A percentile compares a stretch with the other conserved stretches of the same genome.
phyloP scores from a whole-genome alignment of 2,888 invertebrate genomes.

The Nephrocerus scutellatus region DNA sequence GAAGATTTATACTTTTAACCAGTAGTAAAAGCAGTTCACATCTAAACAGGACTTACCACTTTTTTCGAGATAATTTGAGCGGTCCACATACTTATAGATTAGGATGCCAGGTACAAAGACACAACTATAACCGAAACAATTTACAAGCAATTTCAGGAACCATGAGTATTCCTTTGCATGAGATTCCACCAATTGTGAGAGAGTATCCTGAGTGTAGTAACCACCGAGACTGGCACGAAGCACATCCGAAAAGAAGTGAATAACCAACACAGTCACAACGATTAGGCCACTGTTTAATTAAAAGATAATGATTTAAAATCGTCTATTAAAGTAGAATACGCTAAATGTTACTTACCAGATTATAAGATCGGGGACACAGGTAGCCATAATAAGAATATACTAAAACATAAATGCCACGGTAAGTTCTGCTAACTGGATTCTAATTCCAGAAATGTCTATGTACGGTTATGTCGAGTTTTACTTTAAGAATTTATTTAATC shows the following conservation, averaged over 20 bases:
- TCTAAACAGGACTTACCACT: slow-evolving; percentile 51
- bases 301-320: not conserved
- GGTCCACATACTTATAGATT: slow-evolving; percentile 72
- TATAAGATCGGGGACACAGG: slow-evolving; percentile 46
- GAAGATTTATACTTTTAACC: not conserved
- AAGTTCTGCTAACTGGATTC: not conserved
- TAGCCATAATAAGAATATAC: slow-evolving; percentile 40
- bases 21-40: not conserved
- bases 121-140: slow-evolving; percentile 82
- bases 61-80: slow-evolving; percentile 72
- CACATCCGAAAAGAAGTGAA: slow-evolving; percentile 43
- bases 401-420: too few relatives aligned
- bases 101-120: slow-evolving; percentile 79
- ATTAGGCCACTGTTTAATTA: slow-evolving; percentile 38
- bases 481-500: too few relatives aligned
- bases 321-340: not conserved
- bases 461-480: too few relatives aligned
- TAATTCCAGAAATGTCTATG: too few relatives aligned
- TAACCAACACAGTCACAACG: slow-evolving; percentile 36
- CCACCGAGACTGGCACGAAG: slow-evolving; percentile 44
- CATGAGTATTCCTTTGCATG: slow-evolving; percentile 58
- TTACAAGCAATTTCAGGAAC: slow-evolving; percentile 69
- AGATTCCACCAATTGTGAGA: slow-evolving; percentile 46
- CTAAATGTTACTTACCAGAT: slow-evolving; percentile 32
- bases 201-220: slow-evolving; percentile 35